Conservation (phyloP, 2,113 vertebrate genomes). For the Osmerus eperlanus region DNA sequence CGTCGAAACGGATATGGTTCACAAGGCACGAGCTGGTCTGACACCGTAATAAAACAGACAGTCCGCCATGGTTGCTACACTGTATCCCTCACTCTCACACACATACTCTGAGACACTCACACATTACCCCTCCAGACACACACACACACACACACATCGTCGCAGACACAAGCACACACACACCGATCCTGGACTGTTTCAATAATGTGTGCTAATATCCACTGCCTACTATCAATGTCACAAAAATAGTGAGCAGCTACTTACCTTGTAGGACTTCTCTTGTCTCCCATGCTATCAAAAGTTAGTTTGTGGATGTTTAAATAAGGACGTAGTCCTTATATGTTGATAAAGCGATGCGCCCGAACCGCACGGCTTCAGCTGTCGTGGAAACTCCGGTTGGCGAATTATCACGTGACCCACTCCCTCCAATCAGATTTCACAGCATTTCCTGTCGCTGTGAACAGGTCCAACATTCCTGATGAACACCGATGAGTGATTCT, state of each 20-base stretch:
- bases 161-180: slow-evolving; percentile 20
- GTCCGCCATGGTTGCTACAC: slow-evolving; percentile 57
- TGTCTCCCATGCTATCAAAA: slow-evolving; percentile 89
- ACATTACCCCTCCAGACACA: background rate
- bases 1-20: slow-evolving; percentile 6
- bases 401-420: slow-evolving; percentile 75
- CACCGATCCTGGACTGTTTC: slow-evolving; percentile 48
- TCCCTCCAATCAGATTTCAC: slow-evolving; percentile 72
- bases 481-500: background rate
- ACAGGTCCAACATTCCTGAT: slow-evolving; percentile 56
- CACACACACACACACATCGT: background rate
- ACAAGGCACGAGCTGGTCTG: slow-evolving; percentile 59
- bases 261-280: slow-evolving; percentile 98
- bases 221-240: slow-evolving; percentile 37
- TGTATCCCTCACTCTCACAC: slow-evolving; percentile 39
- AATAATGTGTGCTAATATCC: slow-evolving; percentile 50
- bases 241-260: slow-evolving; percentile 25
- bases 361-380: slow-evolving; percentile 79
- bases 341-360: slow-evolving; percentile 65
- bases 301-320: slow-evolving; percentile 54
- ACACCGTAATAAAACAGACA: slow-evolving; percentile 60
- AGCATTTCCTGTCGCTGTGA: slow-evolving; percentile 61
- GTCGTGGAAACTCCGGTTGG: slow-evolving; percentile 84
- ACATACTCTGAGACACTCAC: slow-evolving; percentile 31
- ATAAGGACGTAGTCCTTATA: slow-evolving; percentile 55